These are phyloP conservation scores for Lycophotia porphyrea DNA, from an alignment of 2,888 invertebrate genomes.

Conservation along the genomic window DNA sequence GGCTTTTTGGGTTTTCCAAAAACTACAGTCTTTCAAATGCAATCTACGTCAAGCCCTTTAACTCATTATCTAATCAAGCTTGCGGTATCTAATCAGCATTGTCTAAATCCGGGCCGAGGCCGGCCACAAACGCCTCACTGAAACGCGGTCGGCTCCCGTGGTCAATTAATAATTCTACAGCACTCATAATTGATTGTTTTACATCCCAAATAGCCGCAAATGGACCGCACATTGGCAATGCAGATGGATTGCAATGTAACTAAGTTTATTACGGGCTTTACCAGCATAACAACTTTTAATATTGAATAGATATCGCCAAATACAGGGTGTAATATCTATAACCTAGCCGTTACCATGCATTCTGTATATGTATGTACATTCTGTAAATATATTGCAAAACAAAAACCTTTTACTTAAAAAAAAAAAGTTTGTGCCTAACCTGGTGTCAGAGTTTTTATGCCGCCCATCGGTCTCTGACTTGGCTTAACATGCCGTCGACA, in stretches of 20 bases:
- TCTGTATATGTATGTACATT: too few species aligned
- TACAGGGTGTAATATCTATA: neutral
- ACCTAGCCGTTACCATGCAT: neutral
- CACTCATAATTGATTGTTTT: slow-evolving; percentile 52
- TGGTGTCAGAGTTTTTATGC: too few species aligned
- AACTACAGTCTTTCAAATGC: neutral
- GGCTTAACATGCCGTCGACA: too few species aligned
- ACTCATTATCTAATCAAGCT: slow-evolving; percentile 38
- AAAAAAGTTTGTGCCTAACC: too few species aligned
- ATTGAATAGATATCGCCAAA: neutral
- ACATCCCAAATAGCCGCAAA: slow-evolving; percentile 13
- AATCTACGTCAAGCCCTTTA: slow-evolving; percentile 34
- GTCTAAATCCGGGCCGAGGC: slow-evolving; percentile 33
- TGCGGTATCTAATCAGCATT: slow-evolving; percentile 43
- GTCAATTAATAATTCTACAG: slow-evolving; percentile 53
- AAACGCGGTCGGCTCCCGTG: slow-evolving; percentile 46
- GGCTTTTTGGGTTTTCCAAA: neutral
- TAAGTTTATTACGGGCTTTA: neutral
- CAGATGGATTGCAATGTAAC: neutral
- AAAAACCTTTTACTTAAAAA: too few species aligned
- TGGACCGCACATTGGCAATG: slow-evolving; percentile 25
- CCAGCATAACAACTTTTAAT: neutral
- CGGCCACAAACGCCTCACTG: slow-evolving; percentile 35
- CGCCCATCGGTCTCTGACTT: too few species aligned
- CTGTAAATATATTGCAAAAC: too few species aligned